Base-by-base conservation (phyloP, 2,888 invertebrate genomes). In the Bellardia bayeri region DNA sequence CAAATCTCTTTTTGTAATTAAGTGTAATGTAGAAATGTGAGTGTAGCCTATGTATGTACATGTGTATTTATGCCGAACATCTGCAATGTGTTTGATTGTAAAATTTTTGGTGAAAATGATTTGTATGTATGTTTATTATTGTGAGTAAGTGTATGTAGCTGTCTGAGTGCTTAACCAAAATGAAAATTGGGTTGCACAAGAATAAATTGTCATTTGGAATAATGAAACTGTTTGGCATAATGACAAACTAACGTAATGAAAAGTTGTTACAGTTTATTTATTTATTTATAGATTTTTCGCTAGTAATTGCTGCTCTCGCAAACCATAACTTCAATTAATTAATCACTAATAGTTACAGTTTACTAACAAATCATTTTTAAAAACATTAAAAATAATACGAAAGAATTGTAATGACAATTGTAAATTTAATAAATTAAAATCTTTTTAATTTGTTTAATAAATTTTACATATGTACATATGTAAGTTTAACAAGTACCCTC, bases 1-100 rank as follows among this genome's bases (percentile, higher is more conserved):
- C 49, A 84, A 84, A 84, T 78, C 84, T 72, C 78, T 51, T 84
- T 79, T 72, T 84, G 49, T 79, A 84, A 84, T 84, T 84, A 84
- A 84, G 64, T 49, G 84, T 72, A 79, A 84, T 72, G 78, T 42
- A 66, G 37, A n/a, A 51, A 58, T 75, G 16, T 56, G 23, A 23
- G 42, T 54, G 13, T 11, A 40, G 37, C 6, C n/a, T 42, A 51
- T 56, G 14, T 49, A 33, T 9, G 2, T 64, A 3, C 4, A 13
- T 69, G 7, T 16, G 33, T 58, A 56, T 45, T n/a, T 45, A 14
- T 63, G 9, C 16, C 6, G 54, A n/a, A n/a, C n/a, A n/a, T n/a
- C n/a, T 6, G 16, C 14, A 45, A 66, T 80, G 8, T 30, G 56
- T 45, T 14, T 45, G 14, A 9, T 45, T 49, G 14, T 40, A 1